phyloP scores from a whole-genome alignment of 2,113 vertebrate genomes.

The Cyanistes caeruleus region DNA sequence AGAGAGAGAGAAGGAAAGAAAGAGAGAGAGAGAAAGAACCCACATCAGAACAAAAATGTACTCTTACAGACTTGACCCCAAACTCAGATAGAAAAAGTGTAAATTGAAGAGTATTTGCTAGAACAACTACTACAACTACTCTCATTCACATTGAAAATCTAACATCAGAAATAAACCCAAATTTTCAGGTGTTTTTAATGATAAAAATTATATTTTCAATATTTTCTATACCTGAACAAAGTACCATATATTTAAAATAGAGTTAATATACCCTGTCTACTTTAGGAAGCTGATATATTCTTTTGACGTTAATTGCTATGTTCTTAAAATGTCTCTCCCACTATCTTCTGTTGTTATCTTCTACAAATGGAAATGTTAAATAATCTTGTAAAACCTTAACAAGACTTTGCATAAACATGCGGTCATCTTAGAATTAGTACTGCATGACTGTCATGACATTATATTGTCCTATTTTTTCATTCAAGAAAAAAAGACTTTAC shows the following conservation, averaged over 20 bases:
- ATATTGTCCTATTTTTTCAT: background rate
- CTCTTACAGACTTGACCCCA: background rate
- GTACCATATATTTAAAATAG: background rate
- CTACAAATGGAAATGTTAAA: background rate
- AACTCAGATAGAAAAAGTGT: background rate
- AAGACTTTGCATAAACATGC: background rate
- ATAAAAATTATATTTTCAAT: background rate
- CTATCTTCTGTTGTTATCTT: background rate
- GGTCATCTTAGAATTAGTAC: background rate
- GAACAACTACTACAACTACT: background rate
- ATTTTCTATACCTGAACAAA: background rate
- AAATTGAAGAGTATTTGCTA: background rate
- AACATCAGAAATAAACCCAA: background rate
- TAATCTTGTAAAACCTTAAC: background rate
- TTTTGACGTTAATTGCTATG: background rate
- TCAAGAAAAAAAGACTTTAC: background rate
- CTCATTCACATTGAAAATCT: background rate
- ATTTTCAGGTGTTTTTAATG: background rate
- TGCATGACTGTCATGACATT: background rate
- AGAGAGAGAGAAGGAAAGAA: too few relatives aligned
- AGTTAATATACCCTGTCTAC: background rate
- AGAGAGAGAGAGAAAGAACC: accelerated
- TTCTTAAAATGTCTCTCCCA: background rate
- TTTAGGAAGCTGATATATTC: background rate
- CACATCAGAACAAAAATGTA: background rate